phyloP scores from a whole-genome alignment of 2,113 vertebrate genomes.

The Balaeniceps rex region DNA sequence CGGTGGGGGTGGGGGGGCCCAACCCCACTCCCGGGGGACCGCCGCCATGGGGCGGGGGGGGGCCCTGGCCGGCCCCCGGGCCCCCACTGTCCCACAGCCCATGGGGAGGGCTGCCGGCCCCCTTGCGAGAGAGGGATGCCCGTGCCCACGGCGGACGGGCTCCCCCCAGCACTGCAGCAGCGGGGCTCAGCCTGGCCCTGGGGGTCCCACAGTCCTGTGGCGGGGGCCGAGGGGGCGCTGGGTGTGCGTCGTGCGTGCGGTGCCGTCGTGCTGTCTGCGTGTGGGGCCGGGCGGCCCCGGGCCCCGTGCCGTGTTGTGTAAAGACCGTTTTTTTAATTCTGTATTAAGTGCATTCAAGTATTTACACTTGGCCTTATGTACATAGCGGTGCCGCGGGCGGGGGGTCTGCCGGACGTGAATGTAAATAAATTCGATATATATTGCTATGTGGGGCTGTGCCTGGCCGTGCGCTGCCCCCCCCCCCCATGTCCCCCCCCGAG shows the following conservation, averaged over 20 bases:
- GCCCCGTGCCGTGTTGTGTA: slow-evolving; percentile 70
- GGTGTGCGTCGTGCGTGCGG: slow-evolving; percentile 78
- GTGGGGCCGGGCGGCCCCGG: slow-evolving; percentile 53
- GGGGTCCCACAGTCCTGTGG: not conserved
- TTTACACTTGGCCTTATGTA: slow-evolving; percentile 88
- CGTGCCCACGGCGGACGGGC: not conserved
- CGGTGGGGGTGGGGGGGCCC: not conserved
- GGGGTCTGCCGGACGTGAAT: slow-evolving; percentile 81
- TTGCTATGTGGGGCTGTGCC: slow-evolving; percentile 70
- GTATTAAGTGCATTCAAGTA: slow-evolving; percentile 84
- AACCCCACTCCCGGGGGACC: not conserved
- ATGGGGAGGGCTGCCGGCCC: not conserved
- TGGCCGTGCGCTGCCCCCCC: not conserved
- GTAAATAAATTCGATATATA: slow-evolving; percentile 89
- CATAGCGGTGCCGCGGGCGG: slow-evolving; percentile 76
- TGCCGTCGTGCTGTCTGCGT: slow-evolving; percentile 72
- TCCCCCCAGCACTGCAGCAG: not conserved
- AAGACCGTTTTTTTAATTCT: slow-evolving; percentile 83
- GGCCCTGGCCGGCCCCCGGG: not conserved
- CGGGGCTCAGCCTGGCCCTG: not conserved
- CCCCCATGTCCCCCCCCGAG: not conserved
- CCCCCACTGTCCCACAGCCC: not conserved
- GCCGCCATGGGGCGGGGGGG: not conserved
- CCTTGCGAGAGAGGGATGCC: not conserved
- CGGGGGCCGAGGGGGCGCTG: slow-evolving; percentile 39